Evolutionary conservation across 1,140 invertebrate species (phyloP).

Genomic region (Samia ricini): DNA sequence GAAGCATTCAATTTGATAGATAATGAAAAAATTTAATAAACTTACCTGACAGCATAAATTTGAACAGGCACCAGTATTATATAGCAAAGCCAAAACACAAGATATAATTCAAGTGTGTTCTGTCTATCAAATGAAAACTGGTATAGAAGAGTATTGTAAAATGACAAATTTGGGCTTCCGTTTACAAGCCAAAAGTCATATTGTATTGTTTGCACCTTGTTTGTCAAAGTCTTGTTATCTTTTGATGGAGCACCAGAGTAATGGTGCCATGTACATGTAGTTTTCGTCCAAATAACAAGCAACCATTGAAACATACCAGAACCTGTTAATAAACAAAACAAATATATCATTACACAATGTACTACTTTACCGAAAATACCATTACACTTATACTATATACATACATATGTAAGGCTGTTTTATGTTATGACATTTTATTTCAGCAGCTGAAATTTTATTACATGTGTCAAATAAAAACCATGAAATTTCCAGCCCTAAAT

Average conservation of each 20-base stretch:
- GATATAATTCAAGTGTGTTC: constrained; percentile 94
- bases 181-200: constrained; percentile 98
- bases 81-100: constrained; percentile 93
- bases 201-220: constrained; percentile 77
- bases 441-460: no score
- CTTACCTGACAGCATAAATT: constrained; percentile 87
- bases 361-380: not conserved
- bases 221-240: constrained; percentile 56
- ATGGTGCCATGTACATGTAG: constrained; percentile 90
- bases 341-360: not conserved
- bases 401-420: no score
- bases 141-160: constrained; percentile 92
- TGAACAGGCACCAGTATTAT: constrained; percentile 92
- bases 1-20: no score
- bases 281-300: constrained; percentile 91
- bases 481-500: no score
- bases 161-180: constrained; percentile 92
- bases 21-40: no score
- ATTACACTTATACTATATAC: not conserved
- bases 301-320: constrained; percentile 97
- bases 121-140: constrained; percentile 98
- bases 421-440: no score
- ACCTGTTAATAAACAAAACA: constrained; percentile 79
- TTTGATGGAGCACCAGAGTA: constrained; percentile 66
- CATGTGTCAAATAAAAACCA: no score